Conservation (phyloP, 2,113 vertebrate species). For the Nannospalax galili region DNA sequence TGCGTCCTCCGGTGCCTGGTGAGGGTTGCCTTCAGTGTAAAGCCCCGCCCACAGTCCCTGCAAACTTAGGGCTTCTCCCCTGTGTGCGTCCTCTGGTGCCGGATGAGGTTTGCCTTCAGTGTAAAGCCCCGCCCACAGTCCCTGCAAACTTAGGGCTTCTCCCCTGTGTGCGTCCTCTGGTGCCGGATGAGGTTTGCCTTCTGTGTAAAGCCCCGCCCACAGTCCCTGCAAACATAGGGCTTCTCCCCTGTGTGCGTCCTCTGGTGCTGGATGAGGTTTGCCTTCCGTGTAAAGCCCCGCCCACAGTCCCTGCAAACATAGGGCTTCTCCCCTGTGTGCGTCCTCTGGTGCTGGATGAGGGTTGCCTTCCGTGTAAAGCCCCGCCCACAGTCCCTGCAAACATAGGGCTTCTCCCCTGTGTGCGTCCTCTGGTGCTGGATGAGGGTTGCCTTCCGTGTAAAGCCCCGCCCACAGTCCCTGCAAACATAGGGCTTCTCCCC, state of each 20-base stretch:
- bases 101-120: accelerated
- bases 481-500: conserved; percentile 1
- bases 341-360: not conserved
- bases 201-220: accelerated
- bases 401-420: conserved; percentile 8
- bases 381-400: not conserved
- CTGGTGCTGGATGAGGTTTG: accelerated
- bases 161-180: conserved; percentile 36
- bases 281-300: not conserved
- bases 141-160: conserved; percentile 20
- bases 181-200: accelerated
- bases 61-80: conserved; percentile 41
- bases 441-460: accelerated
- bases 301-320: conserved; percentile 26
- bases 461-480: not conserved
- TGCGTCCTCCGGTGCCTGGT: not conserved
- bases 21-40: accelerated
- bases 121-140: not conserved
- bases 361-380: accelerated
- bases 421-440: not conserved
- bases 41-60: not conserved
- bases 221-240: conserved; percentile 1
- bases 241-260: conserved; percentile 45
- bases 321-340: conserved; percentile 53
- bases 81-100: not conserved